These are phyloP conservation scores for Magallana angulata DNA, from an alignment of 1,140 invertebrate species.

Conservation along the genomic window DNA sequence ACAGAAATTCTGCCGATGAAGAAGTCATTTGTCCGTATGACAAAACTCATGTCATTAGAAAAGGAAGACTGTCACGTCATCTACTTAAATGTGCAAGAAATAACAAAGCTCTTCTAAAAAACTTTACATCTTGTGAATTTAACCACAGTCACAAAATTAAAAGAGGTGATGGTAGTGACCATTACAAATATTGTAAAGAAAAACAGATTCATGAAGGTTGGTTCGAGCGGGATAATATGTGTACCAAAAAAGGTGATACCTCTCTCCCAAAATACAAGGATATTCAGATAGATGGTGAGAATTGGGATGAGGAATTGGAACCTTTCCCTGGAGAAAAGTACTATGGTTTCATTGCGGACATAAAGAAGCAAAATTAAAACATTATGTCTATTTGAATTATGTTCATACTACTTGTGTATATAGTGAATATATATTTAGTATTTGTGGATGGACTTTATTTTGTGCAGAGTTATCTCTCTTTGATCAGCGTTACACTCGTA, in stretches of 20 bases:
- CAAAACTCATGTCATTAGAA: background rate
- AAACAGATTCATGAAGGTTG: background rate
- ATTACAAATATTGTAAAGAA: background rate
- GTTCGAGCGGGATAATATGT: background rate
- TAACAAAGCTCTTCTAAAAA: slow-evolving; percentile 16
- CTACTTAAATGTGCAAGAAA: background rate
- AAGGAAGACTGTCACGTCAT: slow-evolving; percentile 14
- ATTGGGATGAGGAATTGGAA: slow-evolving; percentile 3
- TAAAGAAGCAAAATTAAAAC: slow-evolving; percentile 17
- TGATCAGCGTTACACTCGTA: background rate
- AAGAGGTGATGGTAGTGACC: slow-evolving; percentile 4
- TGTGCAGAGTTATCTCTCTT: background rate
- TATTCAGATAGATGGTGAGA: slow-evolving; percentile 10
- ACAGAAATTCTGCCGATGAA: slow-evolving; percentile 3
- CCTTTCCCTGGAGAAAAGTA: background rate
- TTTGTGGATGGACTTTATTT: slow-evolving; percentile 16
- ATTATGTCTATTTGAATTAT: background rate
- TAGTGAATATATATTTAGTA: background rate
- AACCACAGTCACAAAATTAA: background rate
- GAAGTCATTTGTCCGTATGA: slow-evolving; percentile 1
- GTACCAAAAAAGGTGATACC: background rate
- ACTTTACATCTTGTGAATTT: background rate
- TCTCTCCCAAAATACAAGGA: background rate
- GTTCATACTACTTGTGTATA: background rate
- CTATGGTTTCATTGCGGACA: background rate